Conservation (phyloP, 30 jellyfish, hydroid and myxozoan genomes). For the Mastigias papua region DNA sequence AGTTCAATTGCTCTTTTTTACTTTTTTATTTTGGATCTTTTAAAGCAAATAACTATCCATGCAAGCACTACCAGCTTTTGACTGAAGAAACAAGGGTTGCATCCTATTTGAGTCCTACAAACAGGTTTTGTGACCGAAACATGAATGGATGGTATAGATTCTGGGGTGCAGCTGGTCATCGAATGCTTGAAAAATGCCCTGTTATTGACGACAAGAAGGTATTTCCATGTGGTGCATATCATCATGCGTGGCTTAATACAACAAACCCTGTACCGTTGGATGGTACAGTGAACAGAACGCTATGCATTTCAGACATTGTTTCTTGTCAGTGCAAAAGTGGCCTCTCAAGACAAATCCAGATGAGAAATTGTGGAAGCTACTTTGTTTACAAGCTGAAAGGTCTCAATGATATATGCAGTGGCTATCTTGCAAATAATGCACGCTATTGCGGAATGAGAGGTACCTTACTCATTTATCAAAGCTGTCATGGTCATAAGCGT, state of each 20-base stretch:
- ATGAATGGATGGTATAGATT: constrained; percentile 12
- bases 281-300: constrained; percentile 7
- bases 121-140: not conserved
- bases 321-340: not conserved
- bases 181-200: constrained; percentile 19
- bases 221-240: not conserved
- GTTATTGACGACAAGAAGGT: not conserved
- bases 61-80: constrained; percentile 21
- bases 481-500: no score
- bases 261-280: constrained; percentile 17
- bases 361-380: constrained; percentile 16
- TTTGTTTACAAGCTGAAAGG: not conserved
- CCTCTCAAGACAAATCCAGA: not conserved
- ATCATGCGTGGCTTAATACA: constrained; percentile 11
- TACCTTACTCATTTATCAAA: not conserved
- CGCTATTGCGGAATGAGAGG: constrained; percentile 24
- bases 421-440: not conserved
- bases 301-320: not conserved
- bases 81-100: constrained; percentile 3
- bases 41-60: constrained; percentile 6
- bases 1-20: no score
- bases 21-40: not conserved
- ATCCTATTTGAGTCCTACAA: not conserved
- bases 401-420: not conserved
- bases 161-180: constrained; percentile 26